Base-by-base conservation (phyloP, 2,888 invertebrate genomes). In the Zelleria hepariella region DNA sequence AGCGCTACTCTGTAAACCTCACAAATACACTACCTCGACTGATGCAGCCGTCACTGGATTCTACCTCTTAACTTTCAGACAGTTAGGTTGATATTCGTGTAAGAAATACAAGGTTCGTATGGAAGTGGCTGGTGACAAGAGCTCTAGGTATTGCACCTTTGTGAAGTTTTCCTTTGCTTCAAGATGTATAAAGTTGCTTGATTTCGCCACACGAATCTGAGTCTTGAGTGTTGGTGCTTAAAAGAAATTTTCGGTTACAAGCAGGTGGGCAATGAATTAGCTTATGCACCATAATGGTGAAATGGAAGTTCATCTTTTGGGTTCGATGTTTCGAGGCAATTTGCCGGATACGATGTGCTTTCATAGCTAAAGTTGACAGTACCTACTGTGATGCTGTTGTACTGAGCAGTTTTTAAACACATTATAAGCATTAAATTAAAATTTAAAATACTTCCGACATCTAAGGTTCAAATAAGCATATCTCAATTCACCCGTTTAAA, bases 131-230 rank as follows among this genome's bases (percentile, higher is more conserved):
- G 23, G 26, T 53, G 53, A 53, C 25, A 53, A 53, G 53, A 53
- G 53, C 20, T 15, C 53, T 53, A 53, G 53, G 53, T 53, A 24
- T 24, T 21, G 53, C 53, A 53, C 53, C 53, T 53, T 53, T 53
- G 53, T 53, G 23, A 53, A 53, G 26, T 53, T 53, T 53, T 42
- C n/a, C n/a, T n/a, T n/a, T 51, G 51, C n/a, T n/a, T 51, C 53
- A 23, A 26, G 53, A 53, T 20, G 23, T 24, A 18, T 25, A 53
- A 53, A 53, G 23, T n/a, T 26, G 25, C 8, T 23, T 10, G 20
- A 51, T 7, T 21, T 15, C 21, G 18, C 1, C 1, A 21, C 23
- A 21, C 7, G 20, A 20, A 51, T 23, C 18, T 49, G 15, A 10
- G 15, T 15, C 32, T 42, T 42, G 32, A 15, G 10, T 2, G 15